Evolutionary conservation across 2,113 vertebrate genomes (phyloP).

Genomic region (Nansenia antarctica): DNA sequence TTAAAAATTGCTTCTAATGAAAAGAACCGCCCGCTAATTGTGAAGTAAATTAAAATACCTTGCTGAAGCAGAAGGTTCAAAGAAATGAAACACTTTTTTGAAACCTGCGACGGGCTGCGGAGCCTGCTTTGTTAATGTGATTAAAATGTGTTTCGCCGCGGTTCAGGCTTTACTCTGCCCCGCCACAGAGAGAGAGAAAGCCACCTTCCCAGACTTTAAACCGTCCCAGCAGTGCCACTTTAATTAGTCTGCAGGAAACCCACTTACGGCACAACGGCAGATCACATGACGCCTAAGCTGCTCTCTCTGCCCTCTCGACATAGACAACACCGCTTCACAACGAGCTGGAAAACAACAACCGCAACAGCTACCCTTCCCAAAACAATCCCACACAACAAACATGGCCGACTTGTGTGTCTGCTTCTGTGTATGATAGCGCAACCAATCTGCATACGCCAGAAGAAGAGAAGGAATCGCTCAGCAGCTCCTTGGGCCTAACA

Average conservation of each 20-base stretch:
- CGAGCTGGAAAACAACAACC: neutral
- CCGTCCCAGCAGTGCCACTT: conserved; percentile 51
- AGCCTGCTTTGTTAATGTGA: conserved; percentile 63
- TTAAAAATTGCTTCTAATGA: conserved; percentile 68
- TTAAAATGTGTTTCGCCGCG: conserved; percentile 64
- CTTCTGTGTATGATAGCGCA: conserved; percentile 46
- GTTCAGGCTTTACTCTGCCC: conserved; percentile 32
- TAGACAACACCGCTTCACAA: too few relatives aligned
- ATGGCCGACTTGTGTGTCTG: conserved; percentile 39
- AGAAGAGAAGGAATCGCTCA: conserved; percentile 51
- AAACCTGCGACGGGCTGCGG: conserved; percentile 58
- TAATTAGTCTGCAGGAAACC: conserved; percentile 56
- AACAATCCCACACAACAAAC: conserved; percentile 18
- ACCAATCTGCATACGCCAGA: conserved; percentile 47
- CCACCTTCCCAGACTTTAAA: conserved; percentile 45
- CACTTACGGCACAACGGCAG: conserved; percentile 17
- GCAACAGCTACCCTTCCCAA: neutral
- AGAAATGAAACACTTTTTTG: conserved; percentile 68
- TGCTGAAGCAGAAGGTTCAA: conserved; percentile 64
- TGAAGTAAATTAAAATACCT: conserved; percentile 76
- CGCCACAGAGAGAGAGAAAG: conserved; percentile 30
- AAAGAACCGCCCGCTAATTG: conserved; percentile 72
- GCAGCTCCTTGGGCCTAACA: conserved; percentile 49
- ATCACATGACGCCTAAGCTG: conserved; percentile 22
- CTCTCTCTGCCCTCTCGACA: neutral